These are phyloP conservation scores for Ochotona princeps DNA, from an alignment of 2,113 vertebrate genomes.

Conservation along the genomic window DNA sequence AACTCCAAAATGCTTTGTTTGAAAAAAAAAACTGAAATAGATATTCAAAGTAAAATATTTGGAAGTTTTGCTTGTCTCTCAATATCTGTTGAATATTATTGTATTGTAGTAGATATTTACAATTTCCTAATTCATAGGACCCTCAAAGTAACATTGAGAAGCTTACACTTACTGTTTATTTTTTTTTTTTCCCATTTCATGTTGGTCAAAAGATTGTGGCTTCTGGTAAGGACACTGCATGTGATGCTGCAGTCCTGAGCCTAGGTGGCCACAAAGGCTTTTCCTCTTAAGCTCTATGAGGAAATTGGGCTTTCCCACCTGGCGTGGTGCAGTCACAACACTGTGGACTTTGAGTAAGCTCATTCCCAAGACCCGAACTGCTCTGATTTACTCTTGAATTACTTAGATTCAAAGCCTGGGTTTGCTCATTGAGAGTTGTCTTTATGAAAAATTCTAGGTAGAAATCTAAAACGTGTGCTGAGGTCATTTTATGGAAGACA, in stretches of 20 bases:
- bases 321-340: accelerated
- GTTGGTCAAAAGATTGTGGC: neutral
- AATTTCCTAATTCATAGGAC: neutral
- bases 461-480: neutral
- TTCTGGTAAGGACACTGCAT: too few species aligned
- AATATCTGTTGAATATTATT: neutral
- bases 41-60: neutral
- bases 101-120: neutral
- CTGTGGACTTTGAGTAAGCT: neutral
- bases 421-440: accelerated
- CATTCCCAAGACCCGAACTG: neutral
- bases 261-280: neutral
- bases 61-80: neutral
- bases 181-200: neutral
- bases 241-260: neutral
- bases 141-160: neutral
- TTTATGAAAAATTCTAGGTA: neutral
- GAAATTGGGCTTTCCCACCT: neutral
- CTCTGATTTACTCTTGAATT: neutral
- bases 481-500: neutral
- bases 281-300: accelerated
- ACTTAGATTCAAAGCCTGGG: neutral
- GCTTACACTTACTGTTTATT: neutral
- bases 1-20: neutral
- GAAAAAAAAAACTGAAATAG: neutral